Percentiles rank a stretch among this genome's conserved stretches.
Evolutionary conservation across 2,113 vertebrate genomes (phyloP).

Genomic region (human): GRCh38 chr19:44870001-44870500

Average conservation of each 20-base stretch:
- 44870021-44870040: background rate
- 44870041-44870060: rapidly evolving
- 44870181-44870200: rapidly evolving
- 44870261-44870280: too few relatives aligned
- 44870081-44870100: background rate
- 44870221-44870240: too few relatives aligned
- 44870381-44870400: background rate
- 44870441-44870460: rapidly evolving
- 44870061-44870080: background rate
- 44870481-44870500: background rate
- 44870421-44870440: too few relatives aligned
- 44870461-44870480: rapidly evolving
- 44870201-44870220: rapidly evolving
- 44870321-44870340: background rate
- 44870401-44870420: rapidly evolving
- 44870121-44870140: background rate
- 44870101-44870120: background rate
- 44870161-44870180: background rate
- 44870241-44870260: too few relatives aligned
- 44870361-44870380: rapidly evolving
- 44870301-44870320: background rate
- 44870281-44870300: background rate
- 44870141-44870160: background rate
- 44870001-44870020: background rate
- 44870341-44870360: background rate